Percentiles rank a stretch among this genome's conserved stretches.
Evolutionary conservation across 1,140 invertebrate genomes (phyloP).

Genomic region (Diachasma alloeum): DNA sequence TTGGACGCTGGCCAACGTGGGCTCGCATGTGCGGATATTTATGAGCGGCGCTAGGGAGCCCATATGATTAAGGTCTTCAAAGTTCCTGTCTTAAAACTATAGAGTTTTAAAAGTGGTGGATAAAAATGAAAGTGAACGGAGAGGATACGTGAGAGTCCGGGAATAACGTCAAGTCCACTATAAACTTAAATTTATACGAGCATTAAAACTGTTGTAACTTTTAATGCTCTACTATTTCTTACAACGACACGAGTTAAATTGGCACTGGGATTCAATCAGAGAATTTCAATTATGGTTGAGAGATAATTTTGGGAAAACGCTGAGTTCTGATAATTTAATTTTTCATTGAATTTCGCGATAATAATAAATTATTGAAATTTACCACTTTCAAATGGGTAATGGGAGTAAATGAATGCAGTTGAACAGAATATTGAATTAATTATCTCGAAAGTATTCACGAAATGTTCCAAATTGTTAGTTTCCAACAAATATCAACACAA

Average conservation of each 20-base stretch:
- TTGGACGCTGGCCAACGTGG: conserved; percentile 46
- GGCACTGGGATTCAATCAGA: neutral
- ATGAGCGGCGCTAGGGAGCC: conserved; percentile 48
- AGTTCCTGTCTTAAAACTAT: conserved; percentile 33
- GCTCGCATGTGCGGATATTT: conserved; percentile 49
- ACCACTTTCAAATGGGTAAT: no score
- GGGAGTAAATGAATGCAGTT: no score
- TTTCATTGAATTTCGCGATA: no score
- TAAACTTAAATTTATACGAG: neutral
- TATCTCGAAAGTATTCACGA: no score
- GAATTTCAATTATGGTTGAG: neutral
- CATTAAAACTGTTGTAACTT: neutral
- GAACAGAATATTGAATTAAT: no score
- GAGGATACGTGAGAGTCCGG: neutral
- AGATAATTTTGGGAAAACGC: no score
- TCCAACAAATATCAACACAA: no score
- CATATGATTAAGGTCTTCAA: conserved; percentile 49
- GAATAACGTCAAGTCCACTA: neutral
- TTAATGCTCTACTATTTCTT: neutral
- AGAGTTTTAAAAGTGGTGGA: conserved; percentile 4
- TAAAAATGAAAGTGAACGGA: neutral
- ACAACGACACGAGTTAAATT: neutral
- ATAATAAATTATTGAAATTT: no score
- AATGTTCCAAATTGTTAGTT: no score
- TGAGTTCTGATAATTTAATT: no score